These are phyloP conservation scores for Cydia pomonella DNA, from an alignment of 1,140 invertebrate genomes.

Conservation along the genomic window DNA sequence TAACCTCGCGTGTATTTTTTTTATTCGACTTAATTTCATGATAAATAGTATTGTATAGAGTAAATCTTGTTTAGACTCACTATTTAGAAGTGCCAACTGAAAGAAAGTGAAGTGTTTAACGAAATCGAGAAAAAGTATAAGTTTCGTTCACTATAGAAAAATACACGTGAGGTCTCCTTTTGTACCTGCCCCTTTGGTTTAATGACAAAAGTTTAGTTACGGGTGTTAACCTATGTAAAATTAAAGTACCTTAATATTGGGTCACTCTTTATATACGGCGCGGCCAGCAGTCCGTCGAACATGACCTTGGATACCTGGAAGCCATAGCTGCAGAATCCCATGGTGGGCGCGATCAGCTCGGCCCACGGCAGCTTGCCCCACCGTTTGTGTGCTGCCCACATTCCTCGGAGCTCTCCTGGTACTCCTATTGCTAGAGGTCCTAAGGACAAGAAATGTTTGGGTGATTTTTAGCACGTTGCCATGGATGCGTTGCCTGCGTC, in stretches of 20 bases:
- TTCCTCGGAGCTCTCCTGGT: slow-evolving; percentile 95
- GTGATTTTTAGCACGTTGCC: not conserved
- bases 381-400: slow-evolving; percentile 89
- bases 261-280: slow-evolving; percentile 82
- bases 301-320: slow-evolving; percentile 86
- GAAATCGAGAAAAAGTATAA: no score
- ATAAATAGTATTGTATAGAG: no score
- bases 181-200: not conserved
- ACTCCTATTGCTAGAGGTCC: slow-evolving; percentile 91
- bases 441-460: slow-evolving; percentile 51
- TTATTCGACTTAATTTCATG: no score
- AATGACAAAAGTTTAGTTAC: not conserved
- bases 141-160: no score
- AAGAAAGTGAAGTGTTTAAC: no score
- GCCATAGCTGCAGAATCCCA: slow-evolving; percentile 88
- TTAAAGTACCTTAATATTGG: slow-evolving; percentile 82
- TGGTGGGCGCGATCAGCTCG: slow-evolving; percentile 88
- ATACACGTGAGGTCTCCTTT: no score
- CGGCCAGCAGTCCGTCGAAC: slow-evolving; percentile 81
- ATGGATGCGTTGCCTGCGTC: not conserved
- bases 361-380: slow-evolving; percentile 93
- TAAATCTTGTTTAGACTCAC: no score
- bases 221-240: not conserved
- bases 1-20: no score
- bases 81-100: no score